Conservation (phyloP, 2,797 vertebrate species). For the Sebastes cheni region DNA sequence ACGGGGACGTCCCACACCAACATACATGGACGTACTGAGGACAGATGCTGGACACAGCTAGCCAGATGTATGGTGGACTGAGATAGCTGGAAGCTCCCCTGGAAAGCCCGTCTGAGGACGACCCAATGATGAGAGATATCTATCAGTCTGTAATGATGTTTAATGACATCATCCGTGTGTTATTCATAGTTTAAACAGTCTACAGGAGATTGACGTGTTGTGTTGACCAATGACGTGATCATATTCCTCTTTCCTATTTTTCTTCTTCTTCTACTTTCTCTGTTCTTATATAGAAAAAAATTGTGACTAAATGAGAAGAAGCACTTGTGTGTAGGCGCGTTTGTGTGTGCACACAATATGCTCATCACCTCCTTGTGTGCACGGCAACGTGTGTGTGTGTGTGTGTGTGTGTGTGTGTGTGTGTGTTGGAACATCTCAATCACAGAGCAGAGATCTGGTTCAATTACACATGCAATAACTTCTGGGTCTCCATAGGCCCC, state of each 20-base stretch:
- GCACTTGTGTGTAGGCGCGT: background rate
- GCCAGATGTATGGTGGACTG: too few species aligned
- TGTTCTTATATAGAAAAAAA: background rate
- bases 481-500: slow-evolving; percentile 69
- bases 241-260: background rate
- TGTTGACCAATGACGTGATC: background rate
- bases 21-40: too few species aligned
- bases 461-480: slow-evolving; percentile 76
- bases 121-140: background rate
- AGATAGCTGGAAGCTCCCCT: too few species aligned
- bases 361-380: slow-evolving; percentile 3
- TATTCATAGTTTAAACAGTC: background rate
- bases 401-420: slow-evolving; percentile 8
- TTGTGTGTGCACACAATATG: background rate
- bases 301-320: background rate
- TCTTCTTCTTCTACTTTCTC: background rate
- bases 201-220: background rate
- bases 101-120: too few species aligned
- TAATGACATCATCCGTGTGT: background rate
- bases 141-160: background rate
- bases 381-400: background rate
- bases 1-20: too few species aligned
- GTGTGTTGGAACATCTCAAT: slow-evolving; percentile 64
- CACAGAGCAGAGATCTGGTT: slow-evolving; percentile 74
- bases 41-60: too few species aligned